Base-by-base conservation (phyloP, 2,113 vertebrate genomes). In the Ciconia stormi region DNA sequence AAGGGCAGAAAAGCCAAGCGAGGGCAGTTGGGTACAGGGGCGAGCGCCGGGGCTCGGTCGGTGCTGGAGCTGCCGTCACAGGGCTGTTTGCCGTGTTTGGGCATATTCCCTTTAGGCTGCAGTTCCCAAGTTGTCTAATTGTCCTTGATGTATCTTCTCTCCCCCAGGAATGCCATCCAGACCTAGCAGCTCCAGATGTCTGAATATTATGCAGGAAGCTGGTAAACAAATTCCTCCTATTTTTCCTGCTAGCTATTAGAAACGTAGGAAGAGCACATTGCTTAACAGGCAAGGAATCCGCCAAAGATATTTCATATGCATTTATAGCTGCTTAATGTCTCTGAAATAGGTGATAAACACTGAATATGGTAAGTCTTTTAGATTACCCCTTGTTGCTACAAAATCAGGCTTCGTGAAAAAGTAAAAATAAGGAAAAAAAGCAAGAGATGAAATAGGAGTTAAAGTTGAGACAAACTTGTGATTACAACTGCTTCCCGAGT, bases 151-250 rank as follows among this genome's bases (percentile, higher is more conserved):
- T 32, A 83, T 95, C 88, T 56, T 3, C n/a, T 15, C n/a, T 95
- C 94, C 91, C 89, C 76, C 89, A 93, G 93, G 89, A 93, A 19
- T 0, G 10, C n/a, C 91, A 63, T 6, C 4, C 91, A 82, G 91
- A 89, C 89, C 95, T 34, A 63, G 69, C 89, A 87, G 94, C 93
- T 91, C 96, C 92, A 93, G 91, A 87, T 96, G 96, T 93, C 93
- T 82, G 94, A 79, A 74, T 71, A 93, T 87, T 85, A 82, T 65
- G 56, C 94, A 56, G 95, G 81, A 85, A 93, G 87, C 78, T 16
- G 3, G 89, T 91, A 96, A 96, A 95, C 89, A 95, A 93, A 94
- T 94, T 66, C 95, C 94, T 93, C 66, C 92, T 69, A 34, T 93
- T 96, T 94, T 96, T 80, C 93, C 90, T 85, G 90, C 73, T 9